Percentiles rank a stretch among this genome's conserved stretches.
phyloP scores from a whole-genome alignment of 2,888 invertebrate species.

The Ellobium chinense region DNA sequence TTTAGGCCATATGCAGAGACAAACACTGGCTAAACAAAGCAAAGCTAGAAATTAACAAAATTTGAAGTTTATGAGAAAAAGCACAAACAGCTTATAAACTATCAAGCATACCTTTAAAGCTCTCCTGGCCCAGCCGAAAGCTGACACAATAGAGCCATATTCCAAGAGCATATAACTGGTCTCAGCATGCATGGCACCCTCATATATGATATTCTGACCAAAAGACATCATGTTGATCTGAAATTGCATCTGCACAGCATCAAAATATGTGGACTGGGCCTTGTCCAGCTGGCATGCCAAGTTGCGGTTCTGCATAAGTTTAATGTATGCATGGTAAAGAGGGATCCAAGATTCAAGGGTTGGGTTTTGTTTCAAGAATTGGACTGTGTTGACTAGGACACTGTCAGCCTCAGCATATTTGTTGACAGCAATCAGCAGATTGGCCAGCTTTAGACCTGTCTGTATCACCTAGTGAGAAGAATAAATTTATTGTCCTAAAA shows the following conservation, averaged over 20 bases:
- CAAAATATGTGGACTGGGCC: constrained; percentile 65
- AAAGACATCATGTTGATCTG: constrained; percentile 74
- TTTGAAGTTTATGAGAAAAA: too few species aligned
- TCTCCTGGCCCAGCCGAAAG: constrained; percentile 68
- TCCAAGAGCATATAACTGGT: constrained; percentile 68
- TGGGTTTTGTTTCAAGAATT: constrained; percentile 64
- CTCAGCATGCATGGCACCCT: constrained; percentile 63
- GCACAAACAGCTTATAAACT: too few species aligned
- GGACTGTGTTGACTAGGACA: constrained; percentile 59
- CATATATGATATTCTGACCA: constrained; percentile 68
- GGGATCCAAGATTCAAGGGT: constrained; percentile 67
- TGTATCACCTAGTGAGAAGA: constrained; percentile 66
- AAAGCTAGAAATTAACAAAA: too few species aligned
- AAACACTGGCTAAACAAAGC: too few species aligned
- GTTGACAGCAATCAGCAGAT: constrained; percentile 67
- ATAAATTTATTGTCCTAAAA: too few species aligned
- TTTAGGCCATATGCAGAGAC: too few species aligned
- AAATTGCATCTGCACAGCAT: constrained; percentile 65
- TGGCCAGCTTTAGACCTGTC: constrained; percentile 64
- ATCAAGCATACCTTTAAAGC: constrained; percentile 72
- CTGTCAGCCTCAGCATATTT: constrained; percentile 64
- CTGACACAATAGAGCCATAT: constrained; percentile 67
- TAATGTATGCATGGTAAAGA: constrained; percentile 65
- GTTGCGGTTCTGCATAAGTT: constrained; percentile 69
- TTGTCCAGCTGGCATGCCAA: constrained; percentile 64